phyloP scores from a whole-genome alignment of 2,888 invertebrate species.

The Drosophila mulleri region DNA sequence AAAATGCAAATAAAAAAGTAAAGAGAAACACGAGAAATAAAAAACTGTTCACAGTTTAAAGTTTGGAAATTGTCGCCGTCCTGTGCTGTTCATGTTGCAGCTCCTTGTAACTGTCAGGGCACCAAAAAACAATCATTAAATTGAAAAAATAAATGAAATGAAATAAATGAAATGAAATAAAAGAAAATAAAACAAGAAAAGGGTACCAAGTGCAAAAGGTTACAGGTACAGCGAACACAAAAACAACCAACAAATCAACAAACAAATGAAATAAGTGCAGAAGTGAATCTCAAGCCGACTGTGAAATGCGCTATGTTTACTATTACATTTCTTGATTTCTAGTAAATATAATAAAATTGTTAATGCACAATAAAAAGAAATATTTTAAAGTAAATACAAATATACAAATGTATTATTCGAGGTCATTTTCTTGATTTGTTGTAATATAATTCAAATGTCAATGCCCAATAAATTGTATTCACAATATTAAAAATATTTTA shows the following conservation, averaged over 20 bases:
- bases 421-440: too few relatives aligned
- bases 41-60: slow-evolving; percentile 40
- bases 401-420: too few relatives aligned
- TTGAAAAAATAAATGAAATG: slow-evolving; percentile 43
- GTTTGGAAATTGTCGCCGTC: slow-evolving; percentile 61
- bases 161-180: slow-evolving; percentile 36
- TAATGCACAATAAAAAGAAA: too few relatives aligned
- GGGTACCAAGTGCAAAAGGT: slow-evolving; percentile 84
- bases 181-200: slow-evolving; percentile 60
- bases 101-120: slow-evolving; percentile 75
- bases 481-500: too few relatives aligned
- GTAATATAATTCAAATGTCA: too few relatives aligned
- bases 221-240: slow-evolving; percentile 75
- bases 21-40: slow-evolving; percentile 4
- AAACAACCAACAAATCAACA: slow-evolving; percentile 31
- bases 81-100: slow-evolving; percentile 52
- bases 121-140: slow-evolving; percentile 76
- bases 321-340: too few relatives aligned
- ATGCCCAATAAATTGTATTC: too few relatives aligned
- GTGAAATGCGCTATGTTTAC: slow-evolving; percentile 19
- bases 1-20: background rate
- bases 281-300: background rate
- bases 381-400: too few relatives aligned
- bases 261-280: slow-evolving; percentile 62
- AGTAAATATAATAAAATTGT: too few relatives aligned